phyloP scores from a whole-genome alignment of 2,113 vertebrate genomes.

The Strix uralensis region DNA sequence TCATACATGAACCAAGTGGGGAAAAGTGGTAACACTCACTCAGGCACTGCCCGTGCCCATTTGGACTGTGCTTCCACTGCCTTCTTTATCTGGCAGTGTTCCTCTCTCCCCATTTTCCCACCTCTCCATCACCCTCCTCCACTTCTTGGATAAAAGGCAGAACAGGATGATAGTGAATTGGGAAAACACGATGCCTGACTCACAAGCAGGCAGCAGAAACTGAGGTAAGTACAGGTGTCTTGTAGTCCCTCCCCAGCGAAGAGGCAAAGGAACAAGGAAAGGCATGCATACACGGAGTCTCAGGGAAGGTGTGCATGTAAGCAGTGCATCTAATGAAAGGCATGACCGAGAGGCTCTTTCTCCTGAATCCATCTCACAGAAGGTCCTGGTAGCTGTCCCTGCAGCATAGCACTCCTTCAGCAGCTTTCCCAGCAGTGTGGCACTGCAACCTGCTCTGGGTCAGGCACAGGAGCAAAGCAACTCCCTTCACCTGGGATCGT shows the following conservation, averaged over 20 bases:
- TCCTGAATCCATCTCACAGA: not conserved
- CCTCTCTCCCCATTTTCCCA: not conserved
- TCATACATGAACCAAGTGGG: not conserved
- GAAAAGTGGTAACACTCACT: not conserved
- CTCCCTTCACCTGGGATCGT: not conserved
- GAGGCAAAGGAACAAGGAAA: not conserved
- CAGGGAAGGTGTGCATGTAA: not conserved
- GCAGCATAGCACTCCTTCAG: not conserved
- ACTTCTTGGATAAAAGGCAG: not conserved
- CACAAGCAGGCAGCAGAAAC: not conserved
- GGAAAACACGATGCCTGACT: not conserved
- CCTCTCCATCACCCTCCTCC: not conserved
- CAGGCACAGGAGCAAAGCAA: not conserved
- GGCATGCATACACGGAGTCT: not conserved
- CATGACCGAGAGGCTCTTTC: not conserved
- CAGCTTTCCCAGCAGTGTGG: not conserved
- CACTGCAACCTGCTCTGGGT: not conserved
- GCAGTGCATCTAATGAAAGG: not conserved
- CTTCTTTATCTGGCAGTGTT: not conserved
- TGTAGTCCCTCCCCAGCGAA: not conserved
- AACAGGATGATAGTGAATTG: not conserved
- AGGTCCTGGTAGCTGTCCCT: not conserved
- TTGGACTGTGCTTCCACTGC: not conserved
- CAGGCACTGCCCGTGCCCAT: fast-evolving
- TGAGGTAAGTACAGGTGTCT: not conserved